These are phyloP conservation scores for Anoplophora glabripennis DNA, from an alignment of 1,140 invertebrate species.

Conservation along the genomic window DNA sequence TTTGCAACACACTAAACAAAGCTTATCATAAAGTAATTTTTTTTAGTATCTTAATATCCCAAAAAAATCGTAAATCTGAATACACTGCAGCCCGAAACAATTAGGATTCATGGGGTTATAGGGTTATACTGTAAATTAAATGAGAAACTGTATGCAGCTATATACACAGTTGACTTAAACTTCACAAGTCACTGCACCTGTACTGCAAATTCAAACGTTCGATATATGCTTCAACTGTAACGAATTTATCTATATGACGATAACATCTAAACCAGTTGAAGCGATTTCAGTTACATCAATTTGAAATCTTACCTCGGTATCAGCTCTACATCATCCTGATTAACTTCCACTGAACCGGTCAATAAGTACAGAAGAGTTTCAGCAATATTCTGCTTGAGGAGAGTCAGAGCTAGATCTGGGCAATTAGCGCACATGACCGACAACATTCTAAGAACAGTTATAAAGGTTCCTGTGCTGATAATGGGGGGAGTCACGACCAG, in stretches of 20 bases:
- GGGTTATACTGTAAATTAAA: too few species aligned
- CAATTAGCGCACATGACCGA: constrained; percentile 93
- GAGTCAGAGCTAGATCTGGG: constrained; percentile 84
- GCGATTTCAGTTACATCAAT: background rate
- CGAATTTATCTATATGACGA: constrained; percentile 1
- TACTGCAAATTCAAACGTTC: constrained; percentile 20
- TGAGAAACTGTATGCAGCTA: constrained; percentile 30
- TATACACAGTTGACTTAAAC: constrained; percentile 35
- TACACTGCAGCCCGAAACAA: too few species aligned
- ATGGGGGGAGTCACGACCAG: constrained; percentile 89
- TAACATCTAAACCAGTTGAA: background rate
- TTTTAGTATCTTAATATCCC: too few species aligned
- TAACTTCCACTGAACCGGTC: constrained; percentile 74
- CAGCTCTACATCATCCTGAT: constrained; percentile 68
- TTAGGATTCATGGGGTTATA: too few species aligned
- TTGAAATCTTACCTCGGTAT: constrained; percentile 55
- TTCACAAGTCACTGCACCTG: constrained; percentile 36
- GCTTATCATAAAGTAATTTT: too few species aligned
- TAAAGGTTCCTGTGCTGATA: constrained; percentile 91
- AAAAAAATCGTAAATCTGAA: too few species aligned
- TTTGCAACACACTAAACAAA: too few species aligned
- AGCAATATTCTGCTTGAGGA: constrained; percentile 93
- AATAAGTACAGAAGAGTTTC: constrained; percentile 90
- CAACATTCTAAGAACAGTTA: constrained; percentile 92
- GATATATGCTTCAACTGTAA: constrained; percentile 1